phyloP scores from a whole-genome alignment of 2,888 invertebrate genomes.

The Catonia carolina region DNA sequence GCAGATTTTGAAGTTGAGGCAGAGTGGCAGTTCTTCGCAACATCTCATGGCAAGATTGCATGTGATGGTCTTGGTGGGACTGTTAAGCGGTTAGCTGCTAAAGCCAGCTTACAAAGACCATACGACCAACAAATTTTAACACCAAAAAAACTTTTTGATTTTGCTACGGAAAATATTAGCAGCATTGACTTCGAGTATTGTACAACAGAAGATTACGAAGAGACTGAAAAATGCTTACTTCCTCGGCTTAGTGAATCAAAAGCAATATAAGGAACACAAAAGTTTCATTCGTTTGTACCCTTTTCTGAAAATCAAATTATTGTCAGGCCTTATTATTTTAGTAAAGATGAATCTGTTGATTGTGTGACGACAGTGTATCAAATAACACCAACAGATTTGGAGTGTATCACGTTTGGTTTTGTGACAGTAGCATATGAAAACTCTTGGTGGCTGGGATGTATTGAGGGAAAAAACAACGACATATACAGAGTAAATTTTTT shows the following conservation, averaged over 20 bases:
- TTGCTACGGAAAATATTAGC: no score
- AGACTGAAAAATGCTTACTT: no score
- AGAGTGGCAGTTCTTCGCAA: constrained; percentile 1
- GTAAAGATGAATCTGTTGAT: no score
- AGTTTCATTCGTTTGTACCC: constrained; percentile 5
- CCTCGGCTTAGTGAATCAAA: background rate
- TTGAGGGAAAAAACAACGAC: background rate
- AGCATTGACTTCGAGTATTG: background rate
- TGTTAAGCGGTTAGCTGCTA: background rate
- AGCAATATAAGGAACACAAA: no score
- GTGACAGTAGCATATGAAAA: no score
- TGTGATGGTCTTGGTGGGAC: constrained; percentile 2
- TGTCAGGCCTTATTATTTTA: no score
- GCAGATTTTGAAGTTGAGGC: background rate
- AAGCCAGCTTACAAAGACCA: background rate
- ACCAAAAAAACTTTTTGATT: background rate
- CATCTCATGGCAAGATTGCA: background rate
- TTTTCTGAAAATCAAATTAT: no score
- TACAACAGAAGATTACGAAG: constrained; percentile 1
- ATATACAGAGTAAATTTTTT: no score
- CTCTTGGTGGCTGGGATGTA: background rate
- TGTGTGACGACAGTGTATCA: no score
- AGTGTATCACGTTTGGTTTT: no score
- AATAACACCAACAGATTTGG: no score
- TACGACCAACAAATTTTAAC: background rate